Evolutionary conservation across 2,113 vertebrate species (phyloP).

Genomic region (Butorides virescens): DNA sequence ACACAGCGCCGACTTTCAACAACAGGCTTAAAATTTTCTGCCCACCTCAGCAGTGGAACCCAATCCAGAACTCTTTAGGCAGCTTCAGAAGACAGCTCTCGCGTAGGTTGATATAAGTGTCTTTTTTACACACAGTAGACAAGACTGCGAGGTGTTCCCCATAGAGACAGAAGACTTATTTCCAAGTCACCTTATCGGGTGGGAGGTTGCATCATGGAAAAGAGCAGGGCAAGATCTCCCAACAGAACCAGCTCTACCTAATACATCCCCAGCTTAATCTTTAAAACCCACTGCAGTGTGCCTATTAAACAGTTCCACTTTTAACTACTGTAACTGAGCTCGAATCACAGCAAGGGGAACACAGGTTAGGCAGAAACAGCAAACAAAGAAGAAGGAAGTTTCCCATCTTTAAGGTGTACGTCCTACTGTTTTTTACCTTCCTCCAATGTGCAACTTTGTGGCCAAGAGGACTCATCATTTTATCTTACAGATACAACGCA

Average conservation of each 20-base stretch:
- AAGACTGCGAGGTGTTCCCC: background rate
- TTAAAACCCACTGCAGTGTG: background rate
- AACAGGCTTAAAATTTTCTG: background rate
- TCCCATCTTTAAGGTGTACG: background rate
- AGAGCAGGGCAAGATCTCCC: background rate
- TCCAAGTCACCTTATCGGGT: background rate
- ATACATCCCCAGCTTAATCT: background rate
- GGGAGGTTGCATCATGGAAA: background rate
- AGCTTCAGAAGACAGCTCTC: background rate
- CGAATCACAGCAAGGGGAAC: background rate
- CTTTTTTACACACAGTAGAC: background rate
- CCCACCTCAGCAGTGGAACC: background rate
- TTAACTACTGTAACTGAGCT: background rate
- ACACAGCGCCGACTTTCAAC: background rate
- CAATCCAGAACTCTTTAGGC: background rate
- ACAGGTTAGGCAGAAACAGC: background rate
- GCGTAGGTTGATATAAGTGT: fast-evolving
- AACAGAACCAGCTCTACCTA: background rate
- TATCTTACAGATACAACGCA: background rate
- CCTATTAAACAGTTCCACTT: background rate
- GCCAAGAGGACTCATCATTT: background rate
- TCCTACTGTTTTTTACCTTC: background rate
- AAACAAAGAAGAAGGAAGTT: background rate
- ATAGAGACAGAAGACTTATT: background rate
- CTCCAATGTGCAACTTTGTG: background rate